These are phyloP conservation scores for Mustelus asterias DNA, from an alignment of 2,113 vertebrate genomes.

Conservation along the genomic window DNA sequence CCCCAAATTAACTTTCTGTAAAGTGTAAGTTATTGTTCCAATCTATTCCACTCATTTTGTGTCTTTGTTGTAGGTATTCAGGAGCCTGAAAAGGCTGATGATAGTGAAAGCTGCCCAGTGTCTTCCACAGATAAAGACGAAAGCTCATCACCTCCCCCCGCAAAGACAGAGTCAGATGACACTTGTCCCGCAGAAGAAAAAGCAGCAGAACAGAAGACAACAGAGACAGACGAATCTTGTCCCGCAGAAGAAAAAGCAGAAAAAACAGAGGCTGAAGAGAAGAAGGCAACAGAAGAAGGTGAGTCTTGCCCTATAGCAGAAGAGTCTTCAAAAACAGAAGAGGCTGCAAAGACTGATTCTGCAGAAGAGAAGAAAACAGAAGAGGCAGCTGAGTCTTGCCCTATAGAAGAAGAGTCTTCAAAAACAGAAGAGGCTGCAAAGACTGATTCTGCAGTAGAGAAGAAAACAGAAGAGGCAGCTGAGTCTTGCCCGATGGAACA, in stretches of 20 bases:
- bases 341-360: not conserved
- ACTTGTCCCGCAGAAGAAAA: not conserved
- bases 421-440: not conserved
- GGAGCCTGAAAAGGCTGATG: not conserved
- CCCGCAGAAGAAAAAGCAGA: not conserved
- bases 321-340: not conserved
- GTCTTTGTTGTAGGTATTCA: conserved; percentile 20
- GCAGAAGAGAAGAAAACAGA: not conserved
- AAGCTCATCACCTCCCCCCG: not conserved
- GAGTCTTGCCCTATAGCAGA: not conserved
- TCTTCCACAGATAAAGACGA: not conserved
- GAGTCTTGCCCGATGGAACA: not conserved
- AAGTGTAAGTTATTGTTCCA: not conserved
- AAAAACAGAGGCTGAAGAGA: not conserved
- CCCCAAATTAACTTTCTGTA: not conserved
- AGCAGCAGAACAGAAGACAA: not conserved
- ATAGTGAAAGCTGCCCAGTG: too few species aligned
- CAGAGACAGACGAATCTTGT: not conserved
- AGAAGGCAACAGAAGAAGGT: not conserved
- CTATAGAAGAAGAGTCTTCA: not conserved
- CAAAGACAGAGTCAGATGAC: too few species aligned
- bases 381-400: not conserved
- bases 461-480: not conserved
- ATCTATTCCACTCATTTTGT: not conserved
- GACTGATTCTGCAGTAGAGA: not conserved